These are phyloP conservation scores for Takifugu rubripes DNA, from an alignment of 2,797 vertebrate genomes.

Conservation along the genomic window DNA sequence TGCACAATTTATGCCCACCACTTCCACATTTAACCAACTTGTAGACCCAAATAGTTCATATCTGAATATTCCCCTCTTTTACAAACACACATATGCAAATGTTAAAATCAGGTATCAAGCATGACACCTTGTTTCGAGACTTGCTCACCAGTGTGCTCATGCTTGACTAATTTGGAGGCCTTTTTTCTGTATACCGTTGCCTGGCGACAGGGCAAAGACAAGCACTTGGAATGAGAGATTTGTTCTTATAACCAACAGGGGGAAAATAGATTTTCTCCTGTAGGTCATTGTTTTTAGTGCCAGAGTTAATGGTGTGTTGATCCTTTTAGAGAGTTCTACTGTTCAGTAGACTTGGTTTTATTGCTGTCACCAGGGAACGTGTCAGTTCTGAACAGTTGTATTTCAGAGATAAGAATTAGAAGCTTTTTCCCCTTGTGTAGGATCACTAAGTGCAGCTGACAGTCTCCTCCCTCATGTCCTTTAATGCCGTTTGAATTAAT, in stretches of 20 bases:
- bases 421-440: too few relatives aligned
- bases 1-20: neutral
- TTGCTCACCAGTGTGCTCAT: constrained; percentile 48
- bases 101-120: neutral
- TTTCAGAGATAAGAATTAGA: too few relatives aligned
- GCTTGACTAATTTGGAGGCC: constrained; percentile 51
- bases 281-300: constrained; percentile 20
- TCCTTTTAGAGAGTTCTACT: constrained; percentile 17
- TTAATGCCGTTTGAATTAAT: neutral
- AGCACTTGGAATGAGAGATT: constrained; percentile 43
- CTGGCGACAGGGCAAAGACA: constrained; percentile 45
- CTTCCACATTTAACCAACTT: too few relatives aligned
- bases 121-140: constrained; percentile 35
- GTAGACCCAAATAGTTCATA: constrained; percentile 4
- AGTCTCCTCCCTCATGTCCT: constrained; percentile 4
- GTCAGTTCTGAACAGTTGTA: neutral
- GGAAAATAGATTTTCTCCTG: constrained; percentile 30
- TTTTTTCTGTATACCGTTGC: constrained; percentile 49
- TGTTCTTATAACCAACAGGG: constrained; percentile 42
- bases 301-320: constrained; percentile 8
- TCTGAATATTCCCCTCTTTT: neutral
- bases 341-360: constrained; percentile 2
- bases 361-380: neutral
- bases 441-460: neutral
- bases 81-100: too few relatives aligned